Evolutionary conservation across 92 coral and sea anemone species (phyloP), one percentile per base, ranked within the genome.

Genomic region (Palythoa heliodiscus): DNA sequence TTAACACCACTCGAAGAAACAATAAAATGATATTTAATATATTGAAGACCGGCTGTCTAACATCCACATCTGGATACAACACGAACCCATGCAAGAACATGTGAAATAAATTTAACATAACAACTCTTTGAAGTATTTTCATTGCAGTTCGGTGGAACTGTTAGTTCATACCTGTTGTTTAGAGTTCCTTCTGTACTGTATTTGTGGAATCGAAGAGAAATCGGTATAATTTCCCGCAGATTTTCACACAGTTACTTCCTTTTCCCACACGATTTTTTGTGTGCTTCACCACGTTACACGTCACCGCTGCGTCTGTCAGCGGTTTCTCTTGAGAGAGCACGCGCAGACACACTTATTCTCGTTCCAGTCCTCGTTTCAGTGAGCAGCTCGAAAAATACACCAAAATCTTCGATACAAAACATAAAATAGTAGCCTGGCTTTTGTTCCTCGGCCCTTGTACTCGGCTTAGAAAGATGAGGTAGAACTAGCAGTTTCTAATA

Each of bases 261-360:
- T 78, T 78, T 43, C 5, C 19, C 55, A 6, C 61, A 23, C 19
- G 71, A 38, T 13, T 1, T 25, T 76, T 47, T 63, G 72, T 63
- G 71, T 78, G 38, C 19, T 78, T 78, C 84, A 60, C 73, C 84
- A 79, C 84, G 73, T 79, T 63, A 79, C 84, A 79, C 84, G 84
- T 79, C 84, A 79, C 74, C 84, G 82, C 68, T 76, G 25, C 82
- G 19, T 17, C 15, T 64, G 64, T 17, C 73, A 79, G 84, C 84
- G 74, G 84, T 64, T 79, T 64, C 35, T 20, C 22, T 43, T 43
- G 1, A 35, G 11, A 20, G 54, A 79, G 37, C 60, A 79, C n/a
- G 84, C 84, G 84, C 84, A 69, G 3, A 11, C 37, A 11, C 0
- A 4, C 48, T 0, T 29, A 29, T 29, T 29, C 37, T 40, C 11